Conservation (phyloP, 2,888 invertebrate genomes). For the Liodrosophila aerea region DNA sequence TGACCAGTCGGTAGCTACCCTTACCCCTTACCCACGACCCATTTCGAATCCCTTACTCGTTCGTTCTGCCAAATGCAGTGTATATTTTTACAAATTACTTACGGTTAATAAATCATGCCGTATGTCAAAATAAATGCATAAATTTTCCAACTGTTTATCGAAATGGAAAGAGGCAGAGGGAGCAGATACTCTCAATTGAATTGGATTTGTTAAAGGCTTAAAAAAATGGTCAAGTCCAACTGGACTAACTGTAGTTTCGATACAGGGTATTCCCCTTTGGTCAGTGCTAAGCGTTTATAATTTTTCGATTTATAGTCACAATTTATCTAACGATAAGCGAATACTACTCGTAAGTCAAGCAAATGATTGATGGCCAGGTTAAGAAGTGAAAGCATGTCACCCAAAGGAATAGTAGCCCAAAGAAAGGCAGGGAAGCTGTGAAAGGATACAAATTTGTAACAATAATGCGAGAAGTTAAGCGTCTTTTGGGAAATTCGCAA, state of each 20-base stretch:
- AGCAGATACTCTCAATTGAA: slow-evolving; percentile 63
- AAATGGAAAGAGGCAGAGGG: slow-evolving; percentile 26
- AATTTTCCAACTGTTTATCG: slow-evolving; percentile 64
- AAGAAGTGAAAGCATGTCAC: slow-evolving; percentile 61
- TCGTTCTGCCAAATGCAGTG: slow-evolving; percentile 32
- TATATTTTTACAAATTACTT: slow-evolving; percentile 77
- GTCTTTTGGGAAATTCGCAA: slow-evolving; percentile 71
- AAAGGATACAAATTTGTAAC: slow-evolving; percentile 73
- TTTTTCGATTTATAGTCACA: slow-evolving; percentile 82
- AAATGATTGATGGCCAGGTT: slow-evolving; percentile 76
- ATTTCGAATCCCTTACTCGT: not conserved
- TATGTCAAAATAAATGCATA: slow-evolving; percentile 78
- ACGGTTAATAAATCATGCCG: slow-evolving; percentile 82
- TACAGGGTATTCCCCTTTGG: slow-evolving; percentile 41
- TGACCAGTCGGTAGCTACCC: slow-evolving; percentile 46
- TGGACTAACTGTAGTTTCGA: not conserved
- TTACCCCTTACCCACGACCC: slow-evolving; percentile 1
- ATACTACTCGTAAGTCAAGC: slow-evolving; percentile 59
- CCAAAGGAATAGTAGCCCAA: slow-evolving; percentile 61
- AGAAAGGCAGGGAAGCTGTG: slow-evolving; percentile 32
- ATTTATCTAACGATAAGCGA: slow-evolving; percentile 67
- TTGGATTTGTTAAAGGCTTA: slow-evolving; percentile 69
- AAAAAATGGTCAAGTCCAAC: slow-evolving; percentile 35
- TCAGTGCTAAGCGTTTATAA: slow-evolving; percentile 76
- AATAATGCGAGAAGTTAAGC: slow-evolving; percentile 68